These are phyloP conservation scores for Rotaria macrura DNA, from an alignment of 2,888 invertebrate species.

Conservation along the genomic window DNA sequence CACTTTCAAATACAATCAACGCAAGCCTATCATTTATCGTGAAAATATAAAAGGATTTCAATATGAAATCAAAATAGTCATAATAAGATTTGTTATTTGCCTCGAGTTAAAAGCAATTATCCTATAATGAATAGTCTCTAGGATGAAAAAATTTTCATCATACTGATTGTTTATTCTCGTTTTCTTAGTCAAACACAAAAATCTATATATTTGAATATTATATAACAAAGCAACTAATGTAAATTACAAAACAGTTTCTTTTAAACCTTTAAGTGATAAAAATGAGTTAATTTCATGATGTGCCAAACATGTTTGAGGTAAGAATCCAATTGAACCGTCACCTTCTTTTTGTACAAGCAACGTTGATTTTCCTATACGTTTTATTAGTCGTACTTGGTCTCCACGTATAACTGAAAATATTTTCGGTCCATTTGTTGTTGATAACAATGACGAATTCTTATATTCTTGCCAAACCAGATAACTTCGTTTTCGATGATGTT, in stretches of 20 bases:
- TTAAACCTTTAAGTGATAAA: constrained; percentile 4
- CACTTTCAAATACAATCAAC: too few species aligned
- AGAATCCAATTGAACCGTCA: not conserved
- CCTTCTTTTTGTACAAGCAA: not conserved
- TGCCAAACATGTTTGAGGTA: not conserved
- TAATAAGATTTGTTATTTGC: not conserved
- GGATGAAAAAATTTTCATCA: not conserved
- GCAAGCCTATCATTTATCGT: too few species aligned
- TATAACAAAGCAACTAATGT: not conserved
- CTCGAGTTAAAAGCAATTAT: not conserved
- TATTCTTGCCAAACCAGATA: constrained; percentile 1
- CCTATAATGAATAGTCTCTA: not conserved
- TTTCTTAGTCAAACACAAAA: not conserved
- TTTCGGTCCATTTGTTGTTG: not conserved
- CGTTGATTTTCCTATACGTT: not conserved
- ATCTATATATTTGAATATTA: not conserved
- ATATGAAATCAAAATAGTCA: not conserved
- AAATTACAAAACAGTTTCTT: constrained; percentile 4
- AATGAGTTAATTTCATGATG: not conserved
- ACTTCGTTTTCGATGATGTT: not conserved
- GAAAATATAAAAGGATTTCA: too few species aligned
- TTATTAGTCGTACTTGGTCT: not conserved
- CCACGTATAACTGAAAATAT: not conserved
- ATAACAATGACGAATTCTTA: not conserved
- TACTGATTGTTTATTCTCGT: not conserved